A percentile compares a stretch with the other conserved stretches of the same genome.
Conservation (phyloP, 1,140 invertebrate genomes). For the Sminthurinus signatus region DNA sequence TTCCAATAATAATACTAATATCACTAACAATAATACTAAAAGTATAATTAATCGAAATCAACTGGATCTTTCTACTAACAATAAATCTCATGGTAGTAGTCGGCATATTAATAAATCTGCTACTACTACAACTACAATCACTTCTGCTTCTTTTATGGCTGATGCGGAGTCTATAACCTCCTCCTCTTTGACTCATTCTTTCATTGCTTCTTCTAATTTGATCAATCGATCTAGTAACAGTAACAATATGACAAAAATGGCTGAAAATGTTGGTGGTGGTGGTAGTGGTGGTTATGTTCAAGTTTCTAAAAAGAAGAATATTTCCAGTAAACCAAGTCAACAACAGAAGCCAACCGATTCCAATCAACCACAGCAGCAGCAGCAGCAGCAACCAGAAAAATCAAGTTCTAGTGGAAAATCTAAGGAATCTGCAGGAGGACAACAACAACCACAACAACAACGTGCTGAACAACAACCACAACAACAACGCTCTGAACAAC, state of each 20-base stretch:
- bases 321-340: too few relatives aligned
- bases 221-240: too few relatives aligned
- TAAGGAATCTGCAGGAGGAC: background rate
- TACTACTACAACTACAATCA: background rate
- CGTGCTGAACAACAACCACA: background rate
- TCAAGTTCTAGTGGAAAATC: background rate
- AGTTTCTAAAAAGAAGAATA: background rate
- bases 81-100: background rate
- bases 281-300: conserved; percentile 1
- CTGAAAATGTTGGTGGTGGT: conserved; percentile 12
- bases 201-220: background rate
- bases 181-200: background rate
- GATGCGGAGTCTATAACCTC: background rate
- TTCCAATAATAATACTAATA: background rate
- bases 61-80: background rate
- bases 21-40: conserved; percentile 12
- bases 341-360: too few relatives aligned
- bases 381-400: too few relatives aligned
- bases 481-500: conserved; percentile 8
- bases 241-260: too few relatives aligned
- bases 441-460: background rate
- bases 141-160: background rate
- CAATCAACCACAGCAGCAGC: too few relatives aligned
- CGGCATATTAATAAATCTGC: background rate
- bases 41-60: background rate